Conservation (phyloP, 2,113 vertebrate species). For the Daphoenositta chrysoptera region DNA sequence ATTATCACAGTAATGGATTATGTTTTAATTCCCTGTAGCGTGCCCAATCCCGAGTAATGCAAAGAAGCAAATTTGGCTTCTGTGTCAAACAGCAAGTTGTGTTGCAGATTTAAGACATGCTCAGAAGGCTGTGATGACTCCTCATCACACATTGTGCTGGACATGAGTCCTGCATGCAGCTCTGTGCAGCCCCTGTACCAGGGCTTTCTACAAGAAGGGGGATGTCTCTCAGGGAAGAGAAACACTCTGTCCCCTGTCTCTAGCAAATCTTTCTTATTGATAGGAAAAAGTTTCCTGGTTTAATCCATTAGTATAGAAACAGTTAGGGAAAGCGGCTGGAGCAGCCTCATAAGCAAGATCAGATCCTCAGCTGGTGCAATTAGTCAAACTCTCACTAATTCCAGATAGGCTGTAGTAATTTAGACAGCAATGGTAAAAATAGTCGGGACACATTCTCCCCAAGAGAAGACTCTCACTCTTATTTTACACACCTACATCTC, state of each 20-base stretch:
- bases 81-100: background rate
- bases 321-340: background rate
- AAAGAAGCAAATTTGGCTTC: background rate
- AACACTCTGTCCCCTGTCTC: background rate
- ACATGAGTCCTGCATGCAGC: rapidly evolving
- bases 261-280: background rate
- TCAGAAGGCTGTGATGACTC: background rate
- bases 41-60: rapidly evolving
- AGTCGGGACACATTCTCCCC: background rate
- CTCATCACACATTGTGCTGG: background rate
- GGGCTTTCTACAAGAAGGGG: background rate
- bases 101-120: rapidly evolving
- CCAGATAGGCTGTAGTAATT: background rate
- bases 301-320: background rate
- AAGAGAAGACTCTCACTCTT: background rate
- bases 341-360: background rate
- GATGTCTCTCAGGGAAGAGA: background rate
- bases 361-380: background rate
- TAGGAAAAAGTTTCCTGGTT: background rate
- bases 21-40: background rate
- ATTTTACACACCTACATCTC: background rate
- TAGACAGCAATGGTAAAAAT: background rate
- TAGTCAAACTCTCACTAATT: background rate
- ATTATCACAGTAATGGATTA: constrained; percentile 21
- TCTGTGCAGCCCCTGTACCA: background rate